phyloP scores from a whole-genome alignment of 2,888 invertebrate species.

The Diplazon laetatorius region DNA sequence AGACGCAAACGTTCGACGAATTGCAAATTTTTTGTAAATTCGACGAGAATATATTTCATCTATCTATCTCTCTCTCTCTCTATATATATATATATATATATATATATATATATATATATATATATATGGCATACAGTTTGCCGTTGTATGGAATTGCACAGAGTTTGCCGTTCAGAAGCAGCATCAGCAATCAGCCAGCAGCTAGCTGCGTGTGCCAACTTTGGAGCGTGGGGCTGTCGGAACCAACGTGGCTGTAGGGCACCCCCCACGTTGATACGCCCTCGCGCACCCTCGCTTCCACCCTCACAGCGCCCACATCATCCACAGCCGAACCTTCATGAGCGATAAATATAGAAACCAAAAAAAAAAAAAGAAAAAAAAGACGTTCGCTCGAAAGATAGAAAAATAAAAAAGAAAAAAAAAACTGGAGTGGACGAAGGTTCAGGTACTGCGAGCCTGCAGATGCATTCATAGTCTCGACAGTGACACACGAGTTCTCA shows the following conservation, averaged over 20 bases:
- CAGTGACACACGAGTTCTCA: background rate
- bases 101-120: background rate
- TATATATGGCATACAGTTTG: background rate
- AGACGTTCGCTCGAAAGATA: slow-evolving; percentile 15
- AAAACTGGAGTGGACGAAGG: slow-evolving; percentile 37
- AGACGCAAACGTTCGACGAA: too few species aligned
- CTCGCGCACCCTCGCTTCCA: slow-evolving; percentile 38
- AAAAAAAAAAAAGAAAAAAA: too few species aligned
- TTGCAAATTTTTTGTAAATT: too few species aligned
- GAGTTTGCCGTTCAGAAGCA: background rate
- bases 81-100: too few species aligned
- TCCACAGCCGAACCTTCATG: background rate
- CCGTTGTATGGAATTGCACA: slow-evolving; percentile 19
- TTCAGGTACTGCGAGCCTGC: background rate
- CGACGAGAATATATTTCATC: too few species aligned
- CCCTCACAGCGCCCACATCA: background rate
- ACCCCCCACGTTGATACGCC: slow-evolving; percentile 28
- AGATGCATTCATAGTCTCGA: slow-evolving; percentile 3
- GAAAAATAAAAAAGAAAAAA: too few species aligned
- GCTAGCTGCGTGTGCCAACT: slow-evolving; percentile 3
- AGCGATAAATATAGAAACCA: slow-evolving; percentile 15
- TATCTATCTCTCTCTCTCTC: too few species aligned
- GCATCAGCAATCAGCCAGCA: background rate
- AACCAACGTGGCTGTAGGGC: slow-evolving; percentile 26
- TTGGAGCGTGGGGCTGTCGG: slow-evolving; percentile 16